phyloP scores from a whole-genome alignment of 2,888 invertebrate genomes.

The Cephus pygmeus region DNA sequence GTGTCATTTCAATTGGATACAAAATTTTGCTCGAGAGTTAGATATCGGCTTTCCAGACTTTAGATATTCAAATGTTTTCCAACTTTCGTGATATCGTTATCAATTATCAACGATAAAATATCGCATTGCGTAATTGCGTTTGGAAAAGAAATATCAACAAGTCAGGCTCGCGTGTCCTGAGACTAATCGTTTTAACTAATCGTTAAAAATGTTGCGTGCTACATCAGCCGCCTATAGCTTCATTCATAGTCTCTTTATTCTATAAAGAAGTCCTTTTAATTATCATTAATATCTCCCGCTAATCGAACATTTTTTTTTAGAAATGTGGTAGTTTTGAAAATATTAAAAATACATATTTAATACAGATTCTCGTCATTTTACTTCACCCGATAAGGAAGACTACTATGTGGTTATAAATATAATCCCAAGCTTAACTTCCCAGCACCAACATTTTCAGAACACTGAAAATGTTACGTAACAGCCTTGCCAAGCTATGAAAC shows the following conservation, averaged over 20 bases:
- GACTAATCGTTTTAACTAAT: neutral
- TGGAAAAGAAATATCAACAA: neutral
- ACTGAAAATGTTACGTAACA: neutral
- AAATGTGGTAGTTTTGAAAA: neutral
- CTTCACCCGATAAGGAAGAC: neutral
- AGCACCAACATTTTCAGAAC: neutral
- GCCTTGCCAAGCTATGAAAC: neutral
- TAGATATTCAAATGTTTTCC: neutral
- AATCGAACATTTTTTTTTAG: too few relatives aligned
- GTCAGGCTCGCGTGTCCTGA: neutral
- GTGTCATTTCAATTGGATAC: neutral
- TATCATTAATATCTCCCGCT: neutral
- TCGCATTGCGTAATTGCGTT: too few relatives aligned
- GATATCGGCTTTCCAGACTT: neutral
- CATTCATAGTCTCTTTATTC: neutral
- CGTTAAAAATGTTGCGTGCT: neutral
- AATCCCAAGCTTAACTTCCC: neutral
- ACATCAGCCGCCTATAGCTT: neutral
- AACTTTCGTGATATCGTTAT: neutral
- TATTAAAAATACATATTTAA: neutral
- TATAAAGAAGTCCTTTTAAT: neutral
- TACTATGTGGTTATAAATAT: slow-evolving; percentile 12
- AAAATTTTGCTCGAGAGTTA: neutral
- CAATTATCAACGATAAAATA: neutral
- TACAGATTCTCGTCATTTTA: neutral